Conservation (phyloP, 2,797 vertebrate species). For the Thaleichthys pacificus region DNA sequence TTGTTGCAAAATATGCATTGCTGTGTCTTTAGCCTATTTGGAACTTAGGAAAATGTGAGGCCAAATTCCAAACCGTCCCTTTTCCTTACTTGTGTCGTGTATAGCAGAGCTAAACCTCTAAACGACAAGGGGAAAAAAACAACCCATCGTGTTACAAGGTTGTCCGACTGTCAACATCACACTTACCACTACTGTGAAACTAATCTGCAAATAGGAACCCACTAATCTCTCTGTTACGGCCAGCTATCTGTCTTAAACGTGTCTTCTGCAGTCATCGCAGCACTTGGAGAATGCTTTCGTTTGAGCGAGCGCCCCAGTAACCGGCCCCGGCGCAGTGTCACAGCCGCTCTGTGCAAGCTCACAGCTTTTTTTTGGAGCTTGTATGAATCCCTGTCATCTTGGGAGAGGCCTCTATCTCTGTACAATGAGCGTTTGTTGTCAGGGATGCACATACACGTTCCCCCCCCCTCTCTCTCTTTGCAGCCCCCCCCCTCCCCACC, state of each 20-base stretch:
- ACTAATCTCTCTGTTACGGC: not conserved
- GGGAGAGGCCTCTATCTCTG: conserved; percentile 70
- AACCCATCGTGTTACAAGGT: not conserved
- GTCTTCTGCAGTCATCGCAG: conserved; percentile 51
- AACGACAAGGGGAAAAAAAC: not conserved
- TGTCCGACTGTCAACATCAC: not conserved
- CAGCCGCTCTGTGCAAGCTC: conserved; percentile 66
- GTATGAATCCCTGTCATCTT: conserved; percentile 77
- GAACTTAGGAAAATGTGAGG: conserved; percentile 16
- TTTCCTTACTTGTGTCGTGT: not conserved
- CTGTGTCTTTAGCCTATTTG: conserved; percentile 40
- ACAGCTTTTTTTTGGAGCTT: conserved; percentile 51
- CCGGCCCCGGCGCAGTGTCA: conserved; percentile 72
- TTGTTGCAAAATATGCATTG: conserved; percentile 60
- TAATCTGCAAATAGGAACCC: not conserved
- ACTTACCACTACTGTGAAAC: not conserved
- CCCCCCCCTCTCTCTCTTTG: conserved; percentile 23
- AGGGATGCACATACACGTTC: conserved; percentile 54
- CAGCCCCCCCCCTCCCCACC: conserved; percentile 50
- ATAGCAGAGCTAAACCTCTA: not conserved
- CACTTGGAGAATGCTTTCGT: conserved; percentile 60
- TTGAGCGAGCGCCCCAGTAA: conserved; percentile 67
- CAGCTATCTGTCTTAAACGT: not conserved
- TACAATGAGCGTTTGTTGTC: conserved; percentile 78
- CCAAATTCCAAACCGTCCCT: not conserved